These are phyloP conservation scores for Hafferia zeledoni DNA, from an alignment of 2,797 vertebrate species.

Conservation along the genomic window DNA sequence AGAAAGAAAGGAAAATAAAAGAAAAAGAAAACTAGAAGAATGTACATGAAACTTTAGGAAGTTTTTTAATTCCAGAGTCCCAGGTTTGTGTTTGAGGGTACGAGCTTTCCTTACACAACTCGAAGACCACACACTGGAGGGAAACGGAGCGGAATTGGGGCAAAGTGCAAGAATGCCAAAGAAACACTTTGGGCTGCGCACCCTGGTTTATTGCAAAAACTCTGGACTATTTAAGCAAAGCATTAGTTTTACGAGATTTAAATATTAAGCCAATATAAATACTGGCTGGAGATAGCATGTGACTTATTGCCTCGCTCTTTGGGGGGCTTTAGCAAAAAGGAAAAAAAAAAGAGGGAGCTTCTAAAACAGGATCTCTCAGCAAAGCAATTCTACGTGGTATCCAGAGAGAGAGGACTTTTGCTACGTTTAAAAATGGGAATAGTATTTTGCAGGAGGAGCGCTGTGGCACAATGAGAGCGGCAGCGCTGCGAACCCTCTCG, in stretches of 20 bases:
- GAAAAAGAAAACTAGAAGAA: neutral
- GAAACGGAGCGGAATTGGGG: conserved; percentile 58
- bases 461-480: neutral
- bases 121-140: conserved; percentile 57
- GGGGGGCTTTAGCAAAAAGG: neutral
- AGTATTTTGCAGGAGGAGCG: neutral
- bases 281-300: conserved; percentile 35
- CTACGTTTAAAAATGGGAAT: neutral
- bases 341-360: neutral
- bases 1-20: neutral
- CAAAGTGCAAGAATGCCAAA: conserved; percentile 70
- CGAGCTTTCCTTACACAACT: conserved; percentile 8
- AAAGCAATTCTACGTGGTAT: neutral
- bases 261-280: conserved; percentile 64
- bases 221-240: conserved; percentile 48
- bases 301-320: conserved; percentile 24
- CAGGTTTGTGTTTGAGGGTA: conserved; percentile 24
- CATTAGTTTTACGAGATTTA: conserved; percentile 59
- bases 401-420: neutral
- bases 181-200: conserved; percentile 46
- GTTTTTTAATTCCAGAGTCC: neutral
- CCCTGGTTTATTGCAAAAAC: conserved; percentile 60
- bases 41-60: neutral
- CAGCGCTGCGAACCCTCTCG: neutral
- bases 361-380: neutral